Evolutionary conservation across 2,113 vertebrate species (phyloP).

Genomic region (Chaetops frenatus): DNA sequence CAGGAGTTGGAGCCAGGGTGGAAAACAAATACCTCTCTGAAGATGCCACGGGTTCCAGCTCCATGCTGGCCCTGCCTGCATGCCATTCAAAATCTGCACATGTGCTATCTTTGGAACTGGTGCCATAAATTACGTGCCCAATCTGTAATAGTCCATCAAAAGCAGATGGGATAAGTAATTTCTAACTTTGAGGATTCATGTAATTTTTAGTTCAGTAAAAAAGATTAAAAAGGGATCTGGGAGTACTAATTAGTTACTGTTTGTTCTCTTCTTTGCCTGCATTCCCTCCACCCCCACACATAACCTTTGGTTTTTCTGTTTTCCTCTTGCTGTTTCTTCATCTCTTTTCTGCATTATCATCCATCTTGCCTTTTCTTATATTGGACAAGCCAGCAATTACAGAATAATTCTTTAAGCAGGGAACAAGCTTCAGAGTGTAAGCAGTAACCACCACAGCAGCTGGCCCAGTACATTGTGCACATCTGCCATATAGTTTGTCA

Average conservation of each 20-base stretch:
- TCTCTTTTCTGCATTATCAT: not conserved
- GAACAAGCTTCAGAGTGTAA: not conserved
- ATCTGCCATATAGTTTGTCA: not conserved
- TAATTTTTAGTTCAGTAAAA: not conserved
- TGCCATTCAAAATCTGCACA: not conserved
- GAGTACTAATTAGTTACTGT: constrained; percentile 17
- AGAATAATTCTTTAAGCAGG: not conserved
- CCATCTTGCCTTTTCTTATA: not conserved
- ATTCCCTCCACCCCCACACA: not conserved
- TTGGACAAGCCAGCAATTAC: not conserved
- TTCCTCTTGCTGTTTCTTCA: not conserved
- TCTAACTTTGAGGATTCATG: not conserved
- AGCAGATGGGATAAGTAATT: constrained; percentile 28
- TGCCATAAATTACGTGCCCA: constrained; percentile 41
- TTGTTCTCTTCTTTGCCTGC: constrained; percentile 1
- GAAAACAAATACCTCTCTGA: not conserved
- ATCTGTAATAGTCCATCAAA: constrained; percentile 42
- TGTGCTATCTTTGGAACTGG: constrained; percentile 30
- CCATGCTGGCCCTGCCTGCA: not conserved
- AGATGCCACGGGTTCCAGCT: not conserved
- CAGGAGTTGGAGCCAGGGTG: not conserved
- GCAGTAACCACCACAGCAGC: not conserved
- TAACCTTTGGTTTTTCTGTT: not conserved
- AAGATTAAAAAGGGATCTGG: not conserved
- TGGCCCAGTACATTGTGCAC: not conserved